A percentile compares a stretch with the other conserved stretches of the same genome.
phyloP scores from a whole-genome alignment of 2,113 vertebrate species.

The Promerops cafer region DNA sequence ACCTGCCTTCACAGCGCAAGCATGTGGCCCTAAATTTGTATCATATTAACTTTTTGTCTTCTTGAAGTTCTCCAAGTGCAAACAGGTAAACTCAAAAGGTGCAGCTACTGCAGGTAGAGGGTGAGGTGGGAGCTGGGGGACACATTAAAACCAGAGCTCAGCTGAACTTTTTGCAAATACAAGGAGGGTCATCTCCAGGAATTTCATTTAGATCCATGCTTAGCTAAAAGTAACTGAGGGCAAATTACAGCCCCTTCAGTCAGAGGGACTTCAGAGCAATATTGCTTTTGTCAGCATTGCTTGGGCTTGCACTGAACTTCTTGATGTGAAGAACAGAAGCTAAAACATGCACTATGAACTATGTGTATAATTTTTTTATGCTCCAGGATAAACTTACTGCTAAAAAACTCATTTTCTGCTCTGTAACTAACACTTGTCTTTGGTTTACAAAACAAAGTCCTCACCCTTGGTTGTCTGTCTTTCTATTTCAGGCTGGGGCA shows the following conservation, averaged over 20 bases:
- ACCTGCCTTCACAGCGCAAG: neutral
- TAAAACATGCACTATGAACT: neutral
- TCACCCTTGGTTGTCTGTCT: neutral
- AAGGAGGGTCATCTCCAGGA: neutral
- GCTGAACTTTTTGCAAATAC: neutral
- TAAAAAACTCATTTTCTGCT: neutral
- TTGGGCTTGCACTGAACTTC: neutral
- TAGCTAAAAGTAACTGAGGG: neutral
- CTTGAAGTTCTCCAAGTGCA: neutral
- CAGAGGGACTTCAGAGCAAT: neutral
- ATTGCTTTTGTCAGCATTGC: neutral
- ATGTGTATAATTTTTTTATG: neutral
- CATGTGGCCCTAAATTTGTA: neutral
- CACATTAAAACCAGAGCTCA: neutral
- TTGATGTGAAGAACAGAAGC: neutral
- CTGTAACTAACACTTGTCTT: neutral
- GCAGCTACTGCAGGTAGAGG: neutral
- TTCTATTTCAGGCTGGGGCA: neutral
- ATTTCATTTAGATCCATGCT: neutral
- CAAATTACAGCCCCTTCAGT: neutral
- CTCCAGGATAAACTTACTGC: neutral
- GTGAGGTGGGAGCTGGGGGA: neutral
- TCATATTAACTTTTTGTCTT: neutral
- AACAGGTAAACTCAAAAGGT: neutral
- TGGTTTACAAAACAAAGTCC: conserved; percentile 5